phyloP scores from a whole-genome alignment of 1,140 invertebrate species.

The Drosophila pseudoobscura region DNA sequence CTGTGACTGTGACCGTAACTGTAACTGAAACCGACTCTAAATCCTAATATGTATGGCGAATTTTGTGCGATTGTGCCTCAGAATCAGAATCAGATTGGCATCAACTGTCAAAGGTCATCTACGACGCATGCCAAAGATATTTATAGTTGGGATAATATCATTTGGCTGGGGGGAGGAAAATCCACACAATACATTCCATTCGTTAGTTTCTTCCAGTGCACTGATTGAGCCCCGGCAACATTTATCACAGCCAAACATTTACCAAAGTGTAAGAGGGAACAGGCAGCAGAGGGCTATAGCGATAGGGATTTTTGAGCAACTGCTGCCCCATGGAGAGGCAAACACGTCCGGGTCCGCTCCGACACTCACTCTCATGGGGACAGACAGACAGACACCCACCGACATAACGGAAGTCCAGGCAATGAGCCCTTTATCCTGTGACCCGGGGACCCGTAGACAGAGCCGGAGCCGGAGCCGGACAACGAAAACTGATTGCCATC shows the following conservation, averaged over 20 bases:
- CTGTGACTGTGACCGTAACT: neutral
- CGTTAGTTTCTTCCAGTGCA: conserved; percentile 1
- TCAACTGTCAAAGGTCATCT: conserved; percentile 21
- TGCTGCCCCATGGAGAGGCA: too few relatives aligned
- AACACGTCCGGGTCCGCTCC: too few relatives aligned
- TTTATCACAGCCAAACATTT: conserved; percentile 23
- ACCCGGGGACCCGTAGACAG: neutral
- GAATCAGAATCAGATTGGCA: neutral
- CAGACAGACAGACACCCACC: too few relatives aligned
- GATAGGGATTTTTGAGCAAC: conserved; percentile 3
- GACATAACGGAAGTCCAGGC: conserved; percentile 9
- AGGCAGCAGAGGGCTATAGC: neutral
- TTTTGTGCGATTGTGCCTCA: conserved; percentile 2
- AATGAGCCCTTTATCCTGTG: conserved; percentile 29
- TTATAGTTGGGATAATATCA: conserved; percentile 16
- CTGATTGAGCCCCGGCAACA: neutral
- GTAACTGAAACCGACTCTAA: conserved; percentile 23
- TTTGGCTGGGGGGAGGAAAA: neutral
- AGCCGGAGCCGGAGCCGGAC: neutral
- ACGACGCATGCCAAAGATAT: conserved; percentile 10
- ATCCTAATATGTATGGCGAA: conserved; percentile 16
- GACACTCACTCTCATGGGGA: too few relatives aligned
- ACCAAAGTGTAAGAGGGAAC: neutral
- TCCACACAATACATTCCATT: neutral
- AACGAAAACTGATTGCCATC: conserved; percentile 43